A percentile compares a stretch with the other conserved stretches of the same genome.
phyloP scores from a whole-genome alignment of 2,888 invertebrate genomes.

The Spodoptera picta region DNA sequence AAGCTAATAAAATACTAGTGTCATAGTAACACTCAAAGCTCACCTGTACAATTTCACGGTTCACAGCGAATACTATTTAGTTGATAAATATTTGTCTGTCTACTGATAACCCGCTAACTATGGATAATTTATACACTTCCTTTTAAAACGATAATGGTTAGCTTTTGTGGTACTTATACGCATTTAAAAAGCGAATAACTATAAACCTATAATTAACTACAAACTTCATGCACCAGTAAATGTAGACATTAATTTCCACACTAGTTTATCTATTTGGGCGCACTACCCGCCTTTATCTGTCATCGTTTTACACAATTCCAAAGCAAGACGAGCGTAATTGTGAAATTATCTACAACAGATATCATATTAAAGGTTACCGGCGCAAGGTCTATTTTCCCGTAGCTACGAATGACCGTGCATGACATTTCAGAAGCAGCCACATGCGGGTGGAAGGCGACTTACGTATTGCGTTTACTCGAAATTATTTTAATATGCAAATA shows the following conservation, averaged over 20 bases:
- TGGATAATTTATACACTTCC: conserved; percentile 84
- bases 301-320: conserved; percentile 79
- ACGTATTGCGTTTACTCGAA: conserved; percentile 87
- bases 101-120: conserved; percentile 77
- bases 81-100: conserved; percentile 81
- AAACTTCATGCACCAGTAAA: conserved; percentile 89
- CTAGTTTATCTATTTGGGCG: conserved; percentile 89
- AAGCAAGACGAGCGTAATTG: conserved; percentile 73
- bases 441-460: conserved; percentile 79
- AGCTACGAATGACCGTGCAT: conserved; percentile 61
- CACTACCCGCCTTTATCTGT: conserved; percentile 88
- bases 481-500: conserved; percentile 89
- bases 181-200: conserved; percentile 84
- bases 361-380: conserved; percentile 62
- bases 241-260: conserved; percentile 89
- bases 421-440: conserved; percentile 64
- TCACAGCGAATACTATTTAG: conserved; percentile 72
- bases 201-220: conserved; percentile 88
- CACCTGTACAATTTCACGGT: conserved; percentile 76
- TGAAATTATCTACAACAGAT: conserved; percentile 59
- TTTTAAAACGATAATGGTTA: conserved; percentile 84
- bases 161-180: conserved; percentile 84
- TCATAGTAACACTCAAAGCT: conserved; percentile 54
- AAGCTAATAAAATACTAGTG: conserved; percentile 49
- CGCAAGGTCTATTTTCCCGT: conserved; percentile 72